Evolutionary conservation across 2,113 vertebrate species (phyloP), one percentile per base, ranked within the genome.

Genomic region (Istiophorus platypterus): DNA sequence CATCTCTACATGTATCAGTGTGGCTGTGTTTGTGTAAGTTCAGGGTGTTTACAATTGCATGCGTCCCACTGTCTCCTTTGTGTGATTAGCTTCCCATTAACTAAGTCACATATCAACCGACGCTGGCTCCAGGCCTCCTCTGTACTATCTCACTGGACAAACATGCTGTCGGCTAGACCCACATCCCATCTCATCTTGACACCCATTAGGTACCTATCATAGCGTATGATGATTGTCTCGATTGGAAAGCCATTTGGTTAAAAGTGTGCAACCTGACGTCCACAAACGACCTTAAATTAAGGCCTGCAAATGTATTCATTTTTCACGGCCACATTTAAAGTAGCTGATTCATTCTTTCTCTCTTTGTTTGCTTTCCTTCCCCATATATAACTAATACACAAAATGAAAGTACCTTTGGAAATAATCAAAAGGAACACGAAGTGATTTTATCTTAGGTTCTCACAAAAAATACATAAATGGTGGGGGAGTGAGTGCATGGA

Each of bases 51-150:
- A 91, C 82, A 87, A 85, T 76, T 63, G 69, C 52, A 58, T 54
- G 81, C 73, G 26, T 86, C 88, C 78, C 80, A 67, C 78, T 88
- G 90, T 90, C 91, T 92, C 73, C 84, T 69, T 62, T n/a, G 82
- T 78, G 82, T 88, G 88, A 94, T 94, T 94, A 93, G 89, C 62
- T 79, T 86, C 78, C 90, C 92, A 94, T 94, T 92, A 93, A 88
- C 87, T 34, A 61, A 88, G 86, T 87, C 91, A 82, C 89, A 87
- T 89, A 91, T 92, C 91, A 81, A 69, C 86, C 86, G 83, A 85
- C 89, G 82, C 82, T 76, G 84, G 90, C 85, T 92, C 90, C 91
- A 92, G 88, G 85, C 86, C 84, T 78, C 80, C 82, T 85, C 87
- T 91, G 85, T 65, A 83, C 68, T 80, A 92, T 93, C 90, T 92